Evolutionary conservation across 2,797 vertebrate genomes (phyloP).

Genomic region (Gephyroberyx darwinii): DNA sequence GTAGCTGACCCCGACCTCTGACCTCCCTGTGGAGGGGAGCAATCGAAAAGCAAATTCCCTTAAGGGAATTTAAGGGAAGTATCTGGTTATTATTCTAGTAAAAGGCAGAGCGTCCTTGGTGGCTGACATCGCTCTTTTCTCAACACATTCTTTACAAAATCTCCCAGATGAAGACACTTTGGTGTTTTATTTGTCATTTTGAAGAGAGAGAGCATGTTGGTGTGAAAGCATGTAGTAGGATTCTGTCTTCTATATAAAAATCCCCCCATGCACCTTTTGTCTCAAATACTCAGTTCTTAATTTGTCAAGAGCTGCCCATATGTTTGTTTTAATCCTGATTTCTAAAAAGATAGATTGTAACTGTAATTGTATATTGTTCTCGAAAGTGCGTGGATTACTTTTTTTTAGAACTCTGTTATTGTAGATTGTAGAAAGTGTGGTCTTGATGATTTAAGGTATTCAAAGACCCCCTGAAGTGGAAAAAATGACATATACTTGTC

Average conservation of each 20-base stretch:
- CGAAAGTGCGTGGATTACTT: slow-evolving; percentile 32
- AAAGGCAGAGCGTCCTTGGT: background rate
- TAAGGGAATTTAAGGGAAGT: background rate
- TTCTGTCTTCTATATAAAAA: slow-evolving; percentile 18
- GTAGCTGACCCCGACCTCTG: background rate
- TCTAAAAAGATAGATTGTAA: slow-evolving; percentile 22
- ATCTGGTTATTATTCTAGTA: background rate
- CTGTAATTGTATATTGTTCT: slow-evolving; percentile 37
- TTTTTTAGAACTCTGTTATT: slow-evolving; percentile 26
- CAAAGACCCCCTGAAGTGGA: slow-evolving; percentile 46
- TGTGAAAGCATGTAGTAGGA: slow-evolving; percentile 59
- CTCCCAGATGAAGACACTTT: background rate
- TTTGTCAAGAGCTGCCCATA: slow-evolving; percentile 26
- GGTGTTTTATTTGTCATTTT: slow-evolving; percentile 31
- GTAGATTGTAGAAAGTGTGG: slow-evolving; percentile 53
- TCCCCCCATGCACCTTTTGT: slow-evolving; percentile 13
- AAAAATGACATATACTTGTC: background rate
- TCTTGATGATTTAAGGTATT: slow-evolving; percentile 25
- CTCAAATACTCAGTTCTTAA: background rate
- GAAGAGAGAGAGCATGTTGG: slow-evolving; percentile 62
- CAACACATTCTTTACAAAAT: background rate
- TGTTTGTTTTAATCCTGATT: slow-evolving; percentile 16
- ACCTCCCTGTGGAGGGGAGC: background rate
- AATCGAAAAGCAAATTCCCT: background rate
- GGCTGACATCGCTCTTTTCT: slow-evolving; percentile 11